phyloP scores from a whole-genome alignment of 2,113 vertebrate species.

The Petrocephalus zakoni region DNA sequence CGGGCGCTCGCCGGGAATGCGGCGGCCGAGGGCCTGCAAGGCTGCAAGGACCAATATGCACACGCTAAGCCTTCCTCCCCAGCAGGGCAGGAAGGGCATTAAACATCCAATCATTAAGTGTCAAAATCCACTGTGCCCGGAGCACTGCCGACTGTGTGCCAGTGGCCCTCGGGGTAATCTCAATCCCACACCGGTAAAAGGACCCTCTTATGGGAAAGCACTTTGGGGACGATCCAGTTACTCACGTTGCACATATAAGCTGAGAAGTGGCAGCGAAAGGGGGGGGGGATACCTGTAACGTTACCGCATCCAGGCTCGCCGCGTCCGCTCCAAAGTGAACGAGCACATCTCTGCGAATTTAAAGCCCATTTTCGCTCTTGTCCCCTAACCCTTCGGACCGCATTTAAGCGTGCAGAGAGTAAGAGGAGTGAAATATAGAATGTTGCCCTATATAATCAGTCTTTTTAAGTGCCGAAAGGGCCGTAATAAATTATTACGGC shows the following conservation, averaged over 20 bases:
- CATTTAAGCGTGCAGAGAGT: background rate
- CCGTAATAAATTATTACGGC: constrained; percentile 29
- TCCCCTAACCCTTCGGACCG: background rate
- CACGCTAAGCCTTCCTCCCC: background rate
- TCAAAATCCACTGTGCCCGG: background rate
- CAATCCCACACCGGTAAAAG: background rate
- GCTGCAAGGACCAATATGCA: background rate
- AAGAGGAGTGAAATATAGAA: background rate
- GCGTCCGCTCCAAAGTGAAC: background rate
- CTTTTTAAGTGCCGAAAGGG: constrained; percentile 26
- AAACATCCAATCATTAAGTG: background rate
- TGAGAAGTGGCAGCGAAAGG: background rate
- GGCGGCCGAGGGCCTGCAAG: background rate
- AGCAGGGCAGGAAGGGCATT: background rate
- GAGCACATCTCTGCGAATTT: background rate
- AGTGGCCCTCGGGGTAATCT: background rate
- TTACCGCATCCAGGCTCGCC: background rate
- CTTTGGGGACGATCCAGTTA: background rate
- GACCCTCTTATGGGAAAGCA: constrained; percentile 5
- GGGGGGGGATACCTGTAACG: background rate
- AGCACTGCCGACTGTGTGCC: background rate
- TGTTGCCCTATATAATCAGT: background rate
- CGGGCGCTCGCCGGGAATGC: background rate
- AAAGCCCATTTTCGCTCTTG: background rate
- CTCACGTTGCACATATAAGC: background rate